phyloP scores from a whole-genome alignment of 2,797 vertebrate genomes.

The Cossypha caffra region DNA sequence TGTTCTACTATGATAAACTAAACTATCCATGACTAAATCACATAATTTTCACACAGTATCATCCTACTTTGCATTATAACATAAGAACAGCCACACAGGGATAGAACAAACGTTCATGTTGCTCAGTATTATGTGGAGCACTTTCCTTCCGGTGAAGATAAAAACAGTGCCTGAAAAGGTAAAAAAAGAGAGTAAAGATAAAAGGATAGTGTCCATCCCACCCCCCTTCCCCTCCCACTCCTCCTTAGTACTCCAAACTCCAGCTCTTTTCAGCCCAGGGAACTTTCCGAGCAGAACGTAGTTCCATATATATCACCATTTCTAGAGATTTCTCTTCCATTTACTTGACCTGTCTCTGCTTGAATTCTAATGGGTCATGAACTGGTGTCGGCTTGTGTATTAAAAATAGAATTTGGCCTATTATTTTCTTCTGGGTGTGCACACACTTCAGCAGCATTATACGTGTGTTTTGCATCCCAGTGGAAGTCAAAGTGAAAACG shows the following conservation, averaged over 20 bases:
- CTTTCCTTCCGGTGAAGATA: neutral
- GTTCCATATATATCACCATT: neutral
- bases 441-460: neutral
- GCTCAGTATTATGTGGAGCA: neutral
- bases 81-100: neutral
- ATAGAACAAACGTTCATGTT: rapidly evolving
- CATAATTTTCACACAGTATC: neutral
- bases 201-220: neutral
- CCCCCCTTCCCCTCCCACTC: rapidly evolving
- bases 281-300: neutral
- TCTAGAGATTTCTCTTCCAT: neutral
- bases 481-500: neutral
- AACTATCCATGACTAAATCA: neutral
- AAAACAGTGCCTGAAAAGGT: neutral
- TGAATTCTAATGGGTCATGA: neutral
- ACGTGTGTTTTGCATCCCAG: neutral
- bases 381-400: neutral
- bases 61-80: neutral
- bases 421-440: neutral
- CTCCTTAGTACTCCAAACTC: neutral
- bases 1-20: neutral
- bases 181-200: neutral
- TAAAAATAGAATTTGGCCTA: slow-evolving; percentile 27
- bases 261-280: neutral
- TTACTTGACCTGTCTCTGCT: neutral